Base-by-base conservation (phyloP, 2,888 invertebrate genomes). In the Oegoconia quadripuncta region DNA sequence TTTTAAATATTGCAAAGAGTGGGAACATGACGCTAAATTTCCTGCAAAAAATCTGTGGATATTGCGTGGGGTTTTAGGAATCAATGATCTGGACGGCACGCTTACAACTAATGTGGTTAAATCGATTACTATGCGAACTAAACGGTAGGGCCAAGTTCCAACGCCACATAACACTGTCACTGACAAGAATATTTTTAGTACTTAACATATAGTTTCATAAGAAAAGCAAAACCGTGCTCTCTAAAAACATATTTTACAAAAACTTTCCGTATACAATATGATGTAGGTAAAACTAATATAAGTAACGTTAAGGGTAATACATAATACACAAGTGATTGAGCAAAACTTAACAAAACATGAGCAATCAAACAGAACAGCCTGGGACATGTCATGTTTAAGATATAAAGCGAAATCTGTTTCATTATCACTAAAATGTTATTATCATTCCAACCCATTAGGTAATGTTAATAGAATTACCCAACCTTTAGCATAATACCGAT, bases 201-300 rank as follows among this genome's bases (percentile, higher is more conserved):
- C 78, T 80, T 80, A 79, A 77, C 22, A 55, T 70, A 69, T 76
- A 75, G 69, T 73, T 64, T 66, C 59, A 71, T 67, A 76, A 83
- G 82, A 84, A 76, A 83, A 84, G 81, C 80, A 76, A 74, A 79
- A 86, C 86, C 86, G 86, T 86, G 86, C 86, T 86, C 80, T 77
- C 60, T 74, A 75, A 69, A 69, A 70, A 64, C n/a, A 55, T 74
- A 77, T 74, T 69, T 64, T 81, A 81, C 79, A 83, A 63, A 66
- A 68, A 68, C 55, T 59, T 63, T 59, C 54, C 68, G 64, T 68
- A 68, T 63, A 62, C 56, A 62, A 57, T 66, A 67, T 67, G 74
- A 72, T 70, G 42, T 55, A n/a, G n/a, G 55, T 72, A 78, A 64
- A 62, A 71, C 46, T 58, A 65, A 80, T 63, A 70, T 46, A 58